phyloP scores from a whole-genome alignment of 2,888 invertebrate species.

The Volucella inflata region DNA sequence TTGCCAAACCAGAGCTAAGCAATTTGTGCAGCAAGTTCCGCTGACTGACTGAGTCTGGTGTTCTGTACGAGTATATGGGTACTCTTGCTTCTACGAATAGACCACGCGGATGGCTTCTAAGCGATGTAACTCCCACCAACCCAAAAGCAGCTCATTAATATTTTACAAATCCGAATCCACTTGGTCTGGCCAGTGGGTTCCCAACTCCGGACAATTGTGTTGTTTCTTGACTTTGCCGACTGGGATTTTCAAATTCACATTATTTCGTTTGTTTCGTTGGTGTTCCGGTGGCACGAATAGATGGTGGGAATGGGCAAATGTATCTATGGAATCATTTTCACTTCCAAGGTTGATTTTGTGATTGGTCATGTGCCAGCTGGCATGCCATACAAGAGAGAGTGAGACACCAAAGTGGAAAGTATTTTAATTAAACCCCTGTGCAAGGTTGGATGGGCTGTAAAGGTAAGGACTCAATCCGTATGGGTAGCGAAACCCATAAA shows the following conservation, averaged over 20 bases:
- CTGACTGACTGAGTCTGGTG: constrained; percentile 36
- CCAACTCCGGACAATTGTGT: not conserved
- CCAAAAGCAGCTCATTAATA: constrained; percentile 65
- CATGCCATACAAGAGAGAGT: not conserved
- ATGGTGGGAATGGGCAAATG: not conserved
- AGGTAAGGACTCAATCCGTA: constrained; percentile 11
- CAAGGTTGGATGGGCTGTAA: not conserved
- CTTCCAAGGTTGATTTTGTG: constrained; percentile 53
- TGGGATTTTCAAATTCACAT: not conserved
- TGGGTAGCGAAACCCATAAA: constrained; percentile 19
- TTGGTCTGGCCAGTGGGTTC: constrained; percentile 42
- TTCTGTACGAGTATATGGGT: not conserved
- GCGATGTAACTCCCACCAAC: constrained; percentile 40
- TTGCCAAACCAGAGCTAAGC: constrained; percentile 71
- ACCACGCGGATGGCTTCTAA: constrained; percentile 38
- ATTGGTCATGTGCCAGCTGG: constrained; percentile 45
- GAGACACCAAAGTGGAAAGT: not conserved
- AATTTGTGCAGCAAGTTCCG: constrained; percentile 68
- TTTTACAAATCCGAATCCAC: constrained; percentile 59
- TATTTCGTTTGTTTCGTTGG: not conserved
- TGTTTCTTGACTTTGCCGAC: constrained; percentile 10
- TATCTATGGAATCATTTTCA: constrained; percentile 35
- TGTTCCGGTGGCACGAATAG: not conserved
- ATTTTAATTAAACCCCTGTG: constrained; percentile 69
- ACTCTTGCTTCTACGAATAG: not conserved